Evolutionary conservation across 2,113 vertebrate species (phyloP), one percentile per base, ranked within the genome.

Genomic region (Sinocyclocheilus rhinocerous): DNA sequence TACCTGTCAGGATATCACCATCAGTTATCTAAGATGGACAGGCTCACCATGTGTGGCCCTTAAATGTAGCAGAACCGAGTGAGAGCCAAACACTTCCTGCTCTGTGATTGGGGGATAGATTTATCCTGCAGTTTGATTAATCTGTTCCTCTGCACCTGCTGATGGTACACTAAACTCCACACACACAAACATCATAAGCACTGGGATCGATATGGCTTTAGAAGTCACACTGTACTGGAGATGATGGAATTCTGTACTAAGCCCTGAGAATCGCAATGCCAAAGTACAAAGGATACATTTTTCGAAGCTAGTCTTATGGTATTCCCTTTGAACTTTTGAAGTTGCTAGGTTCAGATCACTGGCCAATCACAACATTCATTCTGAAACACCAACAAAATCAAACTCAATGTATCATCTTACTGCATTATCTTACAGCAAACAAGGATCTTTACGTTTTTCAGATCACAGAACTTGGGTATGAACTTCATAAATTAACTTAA

Each of bases 151-250:
- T 12, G 80, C 84, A 87, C 87, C 84, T 90, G 84, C 90, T 91
- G 90, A 91, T 91, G 88, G 91, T 79, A 87, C 87, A 90, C 69
- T 87, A 76, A 92, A 90, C 86, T 91, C 13, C 85, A 80, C 84
- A 83, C 78, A 85, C 65, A 89, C 88, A 85, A 81, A 89, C 75
- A 86, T 79, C 55, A 88, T 69, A 87, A 84, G 77, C 88, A 67
- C 83, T 84, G 24, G 78, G 75, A 91, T 92, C 89, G 87, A 92
- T 90, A 83, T 36, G 78, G 72, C 55, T 84, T 86, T 86, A 90
- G 89, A 79, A 85, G 82, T 29, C 24, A 24, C 48, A 57, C 29
- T 45, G 78, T 26, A 57, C 15, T 76, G 36, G 26, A 83, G 42
- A 76, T 76, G 88, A 76, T 39, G 39, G 50, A 12, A 57, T 69